These are phyloP conservation scores for Epizoanthus stellaris DNA, from an alignment of 92 coral and sea anemone genomes.

Conservation along the genomic window DNA sequence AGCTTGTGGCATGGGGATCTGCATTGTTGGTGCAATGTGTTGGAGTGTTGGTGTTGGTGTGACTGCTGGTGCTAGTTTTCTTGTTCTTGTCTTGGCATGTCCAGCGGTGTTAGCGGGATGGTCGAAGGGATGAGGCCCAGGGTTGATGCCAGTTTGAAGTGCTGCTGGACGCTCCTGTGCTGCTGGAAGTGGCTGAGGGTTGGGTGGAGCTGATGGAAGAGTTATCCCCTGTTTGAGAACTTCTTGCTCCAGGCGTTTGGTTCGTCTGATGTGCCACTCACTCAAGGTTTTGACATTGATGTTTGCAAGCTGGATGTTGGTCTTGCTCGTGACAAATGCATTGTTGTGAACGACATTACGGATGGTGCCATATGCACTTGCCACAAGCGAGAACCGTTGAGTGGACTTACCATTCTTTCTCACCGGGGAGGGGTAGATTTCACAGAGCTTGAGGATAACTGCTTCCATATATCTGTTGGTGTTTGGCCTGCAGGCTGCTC, in stretches of 20 bases:
- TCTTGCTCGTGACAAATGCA: not conserved
- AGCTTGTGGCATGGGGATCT: not conserved
- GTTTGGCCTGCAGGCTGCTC: slow-evolving; percentile 8
- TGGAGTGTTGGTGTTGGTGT: not conserved
- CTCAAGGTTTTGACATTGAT: slow-evolving; percentile 26
- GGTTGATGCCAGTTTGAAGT: not conserved
- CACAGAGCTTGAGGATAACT: no score
- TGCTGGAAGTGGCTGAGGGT: slow-evolving; percentile 2
- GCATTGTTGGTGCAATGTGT: not conserved
- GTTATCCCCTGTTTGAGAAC: no score
- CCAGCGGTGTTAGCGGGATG: slow-evolving; percentile 25
- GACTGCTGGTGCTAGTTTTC: not conserved
- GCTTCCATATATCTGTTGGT: slow-evolving; percentile 2
- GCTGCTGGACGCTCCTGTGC: not conserved
- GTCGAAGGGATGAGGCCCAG: not conserved
- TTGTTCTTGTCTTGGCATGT: not conserved
- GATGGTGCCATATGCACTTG: no score
- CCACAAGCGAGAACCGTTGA: no score
- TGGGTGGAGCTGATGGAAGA: no score
- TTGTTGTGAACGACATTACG: not conserved
- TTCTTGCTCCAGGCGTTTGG: no score
- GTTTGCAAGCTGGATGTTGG: slow-evolving; percentile 38
- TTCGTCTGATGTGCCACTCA: slow-evolving; percentile 16
- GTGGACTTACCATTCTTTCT: no score
- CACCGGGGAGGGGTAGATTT: no score